These are phyloP conservation scores for Pseudorasbora parva DNA, from an alignment of 2,113 vertebrate genomes.

Conservation along the genomic window DNA sequence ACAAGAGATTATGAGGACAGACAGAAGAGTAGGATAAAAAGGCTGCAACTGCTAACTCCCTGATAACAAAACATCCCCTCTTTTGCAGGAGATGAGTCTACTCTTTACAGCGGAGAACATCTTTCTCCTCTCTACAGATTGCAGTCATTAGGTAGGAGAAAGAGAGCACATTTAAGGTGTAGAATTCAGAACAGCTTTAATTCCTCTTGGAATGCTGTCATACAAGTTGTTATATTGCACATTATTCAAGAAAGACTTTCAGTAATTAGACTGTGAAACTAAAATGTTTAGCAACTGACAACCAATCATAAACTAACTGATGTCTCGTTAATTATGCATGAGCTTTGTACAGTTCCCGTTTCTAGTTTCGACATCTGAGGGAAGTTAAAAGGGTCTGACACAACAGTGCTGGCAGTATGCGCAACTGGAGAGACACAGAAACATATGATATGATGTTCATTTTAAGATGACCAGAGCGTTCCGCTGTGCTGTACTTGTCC, in stretches of 20 bases:
- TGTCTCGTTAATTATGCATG: neutral
- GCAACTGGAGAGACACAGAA: neutral
- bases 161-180: neutral
- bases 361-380: neutral
- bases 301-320: slow-evolving; percentile 2
- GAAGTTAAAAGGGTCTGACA: neutral
- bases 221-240: neutral
- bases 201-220: neutral
- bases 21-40: slow-evolving; percentile 31
- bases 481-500: neutral
- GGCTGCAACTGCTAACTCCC: neutral
- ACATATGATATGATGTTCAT: neutral
- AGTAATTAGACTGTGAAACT: neutral
- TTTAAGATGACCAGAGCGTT: neutral
- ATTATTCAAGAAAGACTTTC: neutral
- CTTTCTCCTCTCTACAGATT: neutral
- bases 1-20: neutral
- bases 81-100: neutral
- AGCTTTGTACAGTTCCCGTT: neutral
- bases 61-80: neutral
- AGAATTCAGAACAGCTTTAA: neutral
- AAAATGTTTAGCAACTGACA: neutral
- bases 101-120: neutral
- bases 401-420: neutral
- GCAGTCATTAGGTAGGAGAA: neutral